These are phyloP conservation scores for Leptopilina boulardi DNA, from an alignment of 1,140 invertebrate species.

Conservation along the genomic window DNA sequence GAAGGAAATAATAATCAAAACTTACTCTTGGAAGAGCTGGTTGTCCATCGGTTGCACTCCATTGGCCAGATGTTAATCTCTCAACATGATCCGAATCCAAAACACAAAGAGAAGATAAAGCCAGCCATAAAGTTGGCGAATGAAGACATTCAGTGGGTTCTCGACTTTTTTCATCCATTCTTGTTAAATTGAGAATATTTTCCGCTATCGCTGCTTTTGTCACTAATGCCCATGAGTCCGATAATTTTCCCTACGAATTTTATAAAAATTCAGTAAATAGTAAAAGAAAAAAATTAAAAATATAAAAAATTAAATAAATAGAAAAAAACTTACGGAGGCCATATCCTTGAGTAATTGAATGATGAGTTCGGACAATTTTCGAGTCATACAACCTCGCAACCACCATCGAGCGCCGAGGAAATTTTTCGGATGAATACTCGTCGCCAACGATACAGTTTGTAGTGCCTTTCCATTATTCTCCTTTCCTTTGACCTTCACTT, in stretches of 20 bases:
- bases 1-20: slow-evolving; percentile 42
- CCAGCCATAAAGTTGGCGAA: slow-evolving; percentile 92
- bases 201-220: slow-evolving; percentile 95
- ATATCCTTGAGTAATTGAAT: slow-evolving; percentile 93
- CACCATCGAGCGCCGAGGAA: slow-evolving; percentile 86
- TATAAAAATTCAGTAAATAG: slow-evolving; percentile 26
- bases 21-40: slow-evolving; percentile 81
- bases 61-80: slow-evolving; percentile 84
- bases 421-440: slow-evolving; percentile 78
- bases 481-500: slow-evolving; percentile 89
- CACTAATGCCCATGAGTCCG: slow-evolving; percentile 89
- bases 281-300: neutral
- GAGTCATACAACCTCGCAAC: slow-evolving; percentile 87
- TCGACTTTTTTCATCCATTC: slow-evolving; percentile 85
- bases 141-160: slow-evolving; percentile 86
- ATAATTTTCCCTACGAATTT: slow-evolving; percentile 85
- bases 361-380: slow-evolving; percentile 91
- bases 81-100: slow-evolving; percentile 94
- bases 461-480: slow-evolving; percentile 81
- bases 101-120: slow-evolving; percentile 94
- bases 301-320: slow-evolving; percentile 30
- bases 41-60: slow-evolving; percentile 79
- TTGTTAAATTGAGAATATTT: slow-evolving; percentile 90
- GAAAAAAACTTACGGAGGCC: slow-evolving; percentile 84
- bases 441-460: slow-evolving; percentile 78